phyloP scores from a whole-genome alignment of 2,797 vertebrate genomes.

The Sitta carolinensis region DNA sequence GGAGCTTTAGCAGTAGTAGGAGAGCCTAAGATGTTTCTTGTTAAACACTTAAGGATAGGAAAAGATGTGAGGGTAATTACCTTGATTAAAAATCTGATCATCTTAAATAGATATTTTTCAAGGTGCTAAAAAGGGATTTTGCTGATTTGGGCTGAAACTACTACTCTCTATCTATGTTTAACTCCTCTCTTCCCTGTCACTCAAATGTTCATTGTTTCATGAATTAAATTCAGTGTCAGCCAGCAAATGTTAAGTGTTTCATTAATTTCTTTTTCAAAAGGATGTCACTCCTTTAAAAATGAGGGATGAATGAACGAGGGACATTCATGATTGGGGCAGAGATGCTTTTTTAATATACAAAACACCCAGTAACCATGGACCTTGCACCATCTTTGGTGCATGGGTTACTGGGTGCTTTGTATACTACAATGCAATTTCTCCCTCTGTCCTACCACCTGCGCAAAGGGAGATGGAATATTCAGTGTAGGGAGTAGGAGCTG shows the following conservation, averaged over 20 bases:
- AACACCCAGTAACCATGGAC: too few relatives aligned
- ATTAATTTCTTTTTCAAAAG: neutral
- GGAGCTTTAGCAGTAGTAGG: neutral
- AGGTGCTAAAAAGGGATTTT: slow-evolving; percentile 49
- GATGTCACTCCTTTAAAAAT: neutral
- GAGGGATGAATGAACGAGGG: neutral
- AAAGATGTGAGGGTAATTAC: slow-evolving; percentile 3
- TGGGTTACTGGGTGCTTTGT: neutral
- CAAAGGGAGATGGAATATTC: neutral
- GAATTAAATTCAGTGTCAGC: neutral
- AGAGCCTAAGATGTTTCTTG: neutral
- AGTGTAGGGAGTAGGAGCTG: neutral
- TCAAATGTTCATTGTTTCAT: neutral
- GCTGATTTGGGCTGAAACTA: neutral
- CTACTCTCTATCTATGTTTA: neutral
- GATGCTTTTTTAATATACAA: neutral
- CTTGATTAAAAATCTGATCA: slow-evolving; percentile 25
- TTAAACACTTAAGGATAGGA: neutral
- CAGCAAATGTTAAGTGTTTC: neutral
- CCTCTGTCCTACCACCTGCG: neutral
- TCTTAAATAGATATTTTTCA: slow-evolving; percentile 14
- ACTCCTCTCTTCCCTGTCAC: neutral
- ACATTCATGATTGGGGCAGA: neutral
- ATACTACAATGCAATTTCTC: neutral
- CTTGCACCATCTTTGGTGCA: accelerated